Percentiles rank a stretch among this genome's conserved stretches.
Conservation (phyloP, 2,888 invertebrate genomes). For the Drosophila atripex region DNA sequence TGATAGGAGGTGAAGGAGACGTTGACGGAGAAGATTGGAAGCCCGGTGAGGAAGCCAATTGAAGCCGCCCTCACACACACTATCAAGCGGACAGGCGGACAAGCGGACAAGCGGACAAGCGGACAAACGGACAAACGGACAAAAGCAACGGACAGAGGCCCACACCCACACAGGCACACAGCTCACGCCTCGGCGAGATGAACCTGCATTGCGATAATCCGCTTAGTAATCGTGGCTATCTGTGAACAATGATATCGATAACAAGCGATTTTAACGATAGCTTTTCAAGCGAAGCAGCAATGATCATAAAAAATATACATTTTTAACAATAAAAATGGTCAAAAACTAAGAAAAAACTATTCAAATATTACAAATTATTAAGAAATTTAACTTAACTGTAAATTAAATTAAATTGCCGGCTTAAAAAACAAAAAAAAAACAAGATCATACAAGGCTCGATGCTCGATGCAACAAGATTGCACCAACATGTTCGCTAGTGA, state of each 20-base stretch:
- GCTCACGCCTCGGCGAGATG: conserved; percentile 32
- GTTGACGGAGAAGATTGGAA: neutral
- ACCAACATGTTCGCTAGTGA: conserved; percentile 20
- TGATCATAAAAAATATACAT: neutral
- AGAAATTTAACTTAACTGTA: too few species aligned
- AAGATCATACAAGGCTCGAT: conserved; percentile 5
- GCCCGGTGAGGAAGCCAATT: conserved; percentile 35
- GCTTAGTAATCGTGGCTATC: conserved; percentile 20
- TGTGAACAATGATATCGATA: conserved; percentile 10
- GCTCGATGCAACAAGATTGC: conserved; percentile 21
- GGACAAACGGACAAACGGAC: conserved; percentile 8
- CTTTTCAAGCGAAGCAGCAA: neutral
- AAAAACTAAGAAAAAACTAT: neutral
- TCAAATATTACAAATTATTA: too few species aligned
- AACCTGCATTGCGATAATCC: conserved; percentile 24
- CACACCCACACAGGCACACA: conserved; percentile 13
- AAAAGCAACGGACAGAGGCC: neutral
- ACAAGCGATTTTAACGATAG: neutral
- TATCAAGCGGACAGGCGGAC: conserved; percentile 13
- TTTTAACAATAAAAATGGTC: neutral
- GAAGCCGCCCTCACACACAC: conserved; percentile 19
- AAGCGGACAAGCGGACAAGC: conserved; percentile 14
- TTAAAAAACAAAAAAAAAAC: conserved; percentile 1
- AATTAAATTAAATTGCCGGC: conserved; percentile 16
- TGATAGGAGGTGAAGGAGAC: neutral